Percentiles rank a stretch among this genome's conserved stretches.
Conservation (phyloP, 1,140 invertebrate species). For the Drosophila albomicans region DNA sequence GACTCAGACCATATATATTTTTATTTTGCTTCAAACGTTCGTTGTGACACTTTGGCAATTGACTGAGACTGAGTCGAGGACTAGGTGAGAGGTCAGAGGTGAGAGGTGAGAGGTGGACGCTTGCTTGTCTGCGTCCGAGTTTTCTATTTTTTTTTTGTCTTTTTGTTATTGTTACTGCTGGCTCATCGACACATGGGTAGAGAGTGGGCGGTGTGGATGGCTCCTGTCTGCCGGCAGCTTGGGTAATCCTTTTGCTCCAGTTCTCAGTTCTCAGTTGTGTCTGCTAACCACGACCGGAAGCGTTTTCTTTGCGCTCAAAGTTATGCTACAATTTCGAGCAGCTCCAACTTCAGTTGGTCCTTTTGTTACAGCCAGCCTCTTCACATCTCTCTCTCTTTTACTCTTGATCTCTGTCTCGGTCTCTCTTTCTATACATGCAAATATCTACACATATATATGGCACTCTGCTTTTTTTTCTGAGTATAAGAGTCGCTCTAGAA, state of each 20-base stretch:
- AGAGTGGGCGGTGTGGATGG: conserved; percentile 3
- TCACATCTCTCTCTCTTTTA: background rate
- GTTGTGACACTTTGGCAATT: conserved; percentile 77
- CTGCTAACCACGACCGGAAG: conserved; percentile 66
- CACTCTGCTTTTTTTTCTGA: conserved; percentile 29
- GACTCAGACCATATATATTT: conserved; percentile 33
- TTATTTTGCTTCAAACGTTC: conserved; percentile 56
- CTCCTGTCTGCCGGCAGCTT: background rate
- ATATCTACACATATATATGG: conserved; percentile 1
- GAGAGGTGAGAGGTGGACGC: background rate
- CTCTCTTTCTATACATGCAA: background rate
- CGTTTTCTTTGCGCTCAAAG: conserved; percentile 67
- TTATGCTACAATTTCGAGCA: conserved; percentile 61
- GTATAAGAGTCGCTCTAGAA: conserved; percentile 39
- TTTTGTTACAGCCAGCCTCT: conserved; percentile 30
- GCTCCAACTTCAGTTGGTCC: conserved; percentile 34
- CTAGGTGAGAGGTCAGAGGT: background rate
- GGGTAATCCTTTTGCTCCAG: conserved; percentile 57
- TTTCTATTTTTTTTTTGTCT: conserved; percentile 10
- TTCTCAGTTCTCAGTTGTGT: conserved; percentile 34
- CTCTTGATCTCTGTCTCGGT: background rate
- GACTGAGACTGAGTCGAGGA: conserved; percentile 33
- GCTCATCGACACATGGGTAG: conserved; percentile 52
- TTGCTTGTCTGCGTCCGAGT: conserved; percentile 27
- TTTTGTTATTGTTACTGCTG: conserved; percentile 29